Conservation (phyloP, 2,888 invertebrate genomes). For the Azorinus chamasolen region DNA sequence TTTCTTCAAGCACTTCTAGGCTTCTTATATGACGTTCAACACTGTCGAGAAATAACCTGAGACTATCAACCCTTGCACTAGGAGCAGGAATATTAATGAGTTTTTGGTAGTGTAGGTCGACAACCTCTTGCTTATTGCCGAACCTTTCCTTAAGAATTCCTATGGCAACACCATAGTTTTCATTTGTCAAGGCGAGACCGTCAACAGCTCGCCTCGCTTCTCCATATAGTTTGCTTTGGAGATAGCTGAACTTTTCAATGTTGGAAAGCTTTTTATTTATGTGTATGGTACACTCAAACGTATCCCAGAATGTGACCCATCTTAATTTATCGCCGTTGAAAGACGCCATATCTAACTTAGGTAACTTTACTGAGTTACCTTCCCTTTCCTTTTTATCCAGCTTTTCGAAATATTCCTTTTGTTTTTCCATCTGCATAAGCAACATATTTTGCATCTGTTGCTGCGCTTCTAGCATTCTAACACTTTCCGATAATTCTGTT, state of each 20-base stretch:
- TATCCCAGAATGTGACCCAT: constrained; percentile 38
- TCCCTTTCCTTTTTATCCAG: too few species aligned
- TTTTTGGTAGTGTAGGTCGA: constrained; percentile 34
- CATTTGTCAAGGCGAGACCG: too few species aligned
- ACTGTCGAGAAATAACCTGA: constrained; percentile 20
- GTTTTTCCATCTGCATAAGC: too few species aligned
- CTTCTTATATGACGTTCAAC: constrained; percentile 29
- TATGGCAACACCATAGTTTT: constrained; percentile 31
- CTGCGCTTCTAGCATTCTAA: too few species aligned
- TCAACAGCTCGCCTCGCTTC: too few species aligned
- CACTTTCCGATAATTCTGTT: too few species aligned
- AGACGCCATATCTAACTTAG: constrained; percentile 20
- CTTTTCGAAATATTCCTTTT: too few species aligned
- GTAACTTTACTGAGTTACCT: constrained; percentile 26
- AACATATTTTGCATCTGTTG: too few species aligned
- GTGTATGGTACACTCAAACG: constrained; percentile 41
- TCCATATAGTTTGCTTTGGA: constrained; percentile 39
- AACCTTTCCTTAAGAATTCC: constrained; percentile 34
- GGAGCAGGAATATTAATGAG: too few species aligned
- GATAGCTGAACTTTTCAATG: constrained; percentile 50
- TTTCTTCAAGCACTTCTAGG: constrained; percentile 25
- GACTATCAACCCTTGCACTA: too few species aligned
- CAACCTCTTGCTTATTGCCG: constrained; percentile 35
- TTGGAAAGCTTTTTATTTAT: constrained; percentile 24
- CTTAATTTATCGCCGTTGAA: constrained; percentile 28